phyloP scores from a whole-genome alignment of 2,888 invertebrate species.

The Drosophila cognata region DNA sequence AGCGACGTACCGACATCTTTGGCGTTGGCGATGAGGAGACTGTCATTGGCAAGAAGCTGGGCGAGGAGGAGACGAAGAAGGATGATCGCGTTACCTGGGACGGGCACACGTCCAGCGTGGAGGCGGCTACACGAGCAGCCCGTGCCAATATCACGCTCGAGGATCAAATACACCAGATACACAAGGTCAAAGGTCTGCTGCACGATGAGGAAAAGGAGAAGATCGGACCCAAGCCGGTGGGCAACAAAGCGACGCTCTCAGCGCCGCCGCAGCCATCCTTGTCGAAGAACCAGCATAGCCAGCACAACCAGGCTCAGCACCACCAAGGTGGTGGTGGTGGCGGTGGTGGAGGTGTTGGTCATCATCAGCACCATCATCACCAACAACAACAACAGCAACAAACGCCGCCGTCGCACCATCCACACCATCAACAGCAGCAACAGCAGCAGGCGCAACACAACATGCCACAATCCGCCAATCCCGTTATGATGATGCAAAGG shows the following conservation, averaged over 20 bases:
- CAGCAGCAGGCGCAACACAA: slow-evolving; percentile 64
- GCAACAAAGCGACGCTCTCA: slow-evolving; percentile 80
- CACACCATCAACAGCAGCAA: slow-evolving; percentile 55
- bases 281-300: slow-evolving; percentile 56
- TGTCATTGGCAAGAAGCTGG: slow-evolving; percentile 99
- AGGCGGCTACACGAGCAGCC: slow-evolving; percentile 97
- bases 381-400: slow-evolving; percentile 34
- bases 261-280: slow-evolving; percentile 82
- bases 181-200: slow-evolving; percentile 95
- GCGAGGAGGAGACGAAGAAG: slow-evolving; percentile 93
- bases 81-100: slow-evolving; percentile 99
- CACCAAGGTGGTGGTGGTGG: slow-evolving; percentile 53
- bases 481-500: slow-evolving; percentile 85
- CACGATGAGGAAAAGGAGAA: slow-evolving; percentile 99
- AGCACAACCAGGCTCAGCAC: slow-evolving; percentile 55
- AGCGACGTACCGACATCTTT: slow-evolving; percentile 99
- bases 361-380: slow-evolving; percentile 72
- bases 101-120: slow-evolving; percentile 98
- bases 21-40: slow-evolving; percentile 99
- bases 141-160: slow-evolving; percentile 97
- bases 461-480: slow-evolving; percentile 79
- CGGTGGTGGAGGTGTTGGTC: slow-evolving; percentile 33
- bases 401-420: slow-evolving; percentile 39
- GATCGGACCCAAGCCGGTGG: slow-evolving; percentile 95
- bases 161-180: slow-evolving; percentile 98